Percentiles rank a stretch among this genome's conserved stretches.
Conservation (phyloP, 2,888 invertebrate genomes). For the Lepidochrysops patricia region DNA sequence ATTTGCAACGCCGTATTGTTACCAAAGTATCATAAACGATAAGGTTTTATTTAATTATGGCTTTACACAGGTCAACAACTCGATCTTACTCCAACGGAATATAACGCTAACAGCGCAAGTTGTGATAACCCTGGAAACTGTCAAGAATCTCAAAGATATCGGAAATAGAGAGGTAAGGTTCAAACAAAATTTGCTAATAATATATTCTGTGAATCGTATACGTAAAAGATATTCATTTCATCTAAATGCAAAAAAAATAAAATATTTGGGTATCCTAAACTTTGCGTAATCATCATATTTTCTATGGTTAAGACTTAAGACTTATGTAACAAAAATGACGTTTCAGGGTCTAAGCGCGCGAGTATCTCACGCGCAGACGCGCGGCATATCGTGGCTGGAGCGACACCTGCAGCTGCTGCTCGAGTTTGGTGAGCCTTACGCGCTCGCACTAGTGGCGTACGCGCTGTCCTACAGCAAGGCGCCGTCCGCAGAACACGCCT, state of each 20-base stretch:
- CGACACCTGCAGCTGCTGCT: conserved; percentile 84
- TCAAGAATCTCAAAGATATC: conserved; percentile 82
- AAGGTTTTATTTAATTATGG: no score
- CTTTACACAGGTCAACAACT: conserved; percentile 45
- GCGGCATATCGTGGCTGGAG: conserved; percentile 87
- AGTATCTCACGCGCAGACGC: conserved; percentile 83
- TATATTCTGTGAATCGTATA: no score
- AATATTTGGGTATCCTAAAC: no score
- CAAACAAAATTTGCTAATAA: no score
- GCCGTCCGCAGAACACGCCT: conserved; percentile 89
- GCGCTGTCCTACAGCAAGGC: conserved; percentile 89
- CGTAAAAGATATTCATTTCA: no score
- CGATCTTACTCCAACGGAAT: conserved; percentile 79
- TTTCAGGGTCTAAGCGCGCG: conserved; percentile 80
- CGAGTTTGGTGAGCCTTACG: conserved; percentile 83
- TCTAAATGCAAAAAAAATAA: no score
- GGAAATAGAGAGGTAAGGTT: conserved; percentile 51
- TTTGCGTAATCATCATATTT: no score
- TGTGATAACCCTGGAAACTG: conserved; percentile 87
- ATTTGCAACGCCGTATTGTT: no score
- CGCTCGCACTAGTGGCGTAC: conserved; percentile 91
- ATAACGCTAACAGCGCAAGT: conserved; percentile 95
- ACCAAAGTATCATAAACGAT: no score
- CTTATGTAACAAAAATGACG: background rate
- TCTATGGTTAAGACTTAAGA: no score